Evolutionary conservation across 2,797 vertebrate genomes (phyloP), one percentile per base, ranked within the genome.

Genomic region (Salarias fasciatus): DNA sequence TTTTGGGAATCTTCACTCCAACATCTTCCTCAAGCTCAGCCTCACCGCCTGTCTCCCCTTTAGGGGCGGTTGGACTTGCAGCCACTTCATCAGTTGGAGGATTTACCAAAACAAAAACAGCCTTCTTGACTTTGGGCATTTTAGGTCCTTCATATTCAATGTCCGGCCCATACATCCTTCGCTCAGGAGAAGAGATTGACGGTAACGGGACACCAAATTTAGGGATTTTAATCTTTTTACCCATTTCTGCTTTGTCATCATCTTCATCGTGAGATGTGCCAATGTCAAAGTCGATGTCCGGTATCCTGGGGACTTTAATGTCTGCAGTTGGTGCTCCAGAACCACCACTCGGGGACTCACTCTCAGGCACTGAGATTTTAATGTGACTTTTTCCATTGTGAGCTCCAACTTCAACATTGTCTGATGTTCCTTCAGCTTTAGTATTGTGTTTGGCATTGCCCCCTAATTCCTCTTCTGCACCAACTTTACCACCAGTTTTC

Each of bases 211-310:
- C 68, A 8, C 92, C 92, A 58, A 94, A 93, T 45, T 92, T 94
- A 0, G 93, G 93, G 54, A 95, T 79, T 88, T 93, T 94, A 15
- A 93, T 85, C 83, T 92, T 93, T 13, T 81, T 79, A n/a, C 53
- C 86, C 28, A 66, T 88, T 36, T 88, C 85, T 0, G 58, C 60
- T 9, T 71, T 82, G 0, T 65, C 64, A 1, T 69, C 12, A n/a
- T 72, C 58, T 13, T 79, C 69, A 58, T 75, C 77, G 38, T 79
- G 76, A 36, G 81, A 65, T 52, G 83, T 64, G 40, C 86, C 85
- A n/a, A 89, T 89, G 55, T 92, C 88, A 89, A 92, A 90, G 4
- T 92, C 91, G 69, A 92, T 86, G 43, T 93, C 89, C 53, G 89
- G 87, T 72, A 92, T 84, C 33, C 66, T 89, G 33, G 91, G 88